phyloP scores from a whole-genome alignment of 1,140 invertebrate genomes.

The Bombus sylvicola region DNA sequence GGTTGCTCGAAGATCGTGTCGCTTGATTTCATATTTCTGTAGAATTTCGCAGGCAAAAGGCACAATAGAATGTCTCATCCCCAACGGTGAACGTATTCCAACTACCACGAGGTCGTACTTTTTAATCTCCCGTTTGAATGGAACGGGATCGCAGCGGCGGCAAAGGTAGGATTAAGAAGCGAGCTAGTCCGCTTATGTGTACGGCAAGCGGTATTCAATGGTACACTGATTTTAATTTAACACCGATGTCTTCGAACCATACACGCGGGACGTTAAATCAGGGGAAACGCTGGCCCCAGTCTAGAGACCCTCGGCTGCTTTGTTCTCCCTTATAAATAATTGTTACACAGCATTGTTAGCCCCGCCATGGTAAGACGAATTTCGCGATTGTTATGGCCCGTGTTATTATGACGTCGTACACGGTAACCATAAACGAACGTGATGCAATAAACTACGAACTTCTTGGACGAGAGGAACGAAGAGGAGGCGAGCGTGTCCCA shows the following conservation, averaged over 20 bases:
- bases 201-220: slow-evolving; percentile 18
- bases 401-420: slow-evolving; percentile 60
- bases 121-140: slow-evolving; percentile 30
- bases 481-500: slow-evolving; percentile 16
- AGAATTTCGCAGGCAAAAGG: neutral
- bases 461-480: neutral
- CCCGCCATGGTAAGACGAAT: slow-evolving; percentile 43
- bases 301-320: neutral
- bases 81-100: neutral
- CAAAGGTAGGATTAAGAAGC: slow-evolving; percentile 18
- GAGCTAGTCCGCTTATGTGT: neutral
- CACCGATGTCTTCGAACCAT: slow-evolving; percentile 21
- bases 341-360: slow-evolving; percentile 52
- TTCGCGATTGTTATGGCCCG: slow-evolving; percentile 58
- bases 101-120: neutral
- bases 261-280: slow-evolving; percentile 26
- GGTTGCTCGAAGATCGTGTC: neutral
- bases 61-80: neutral
- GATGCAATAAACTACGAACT: slow-evolving; percentile 5
- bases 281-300: neutral
- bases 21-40: neutral
- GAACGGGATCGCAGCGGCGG: neutral
- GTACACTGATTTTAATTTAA: slow-evolving; percentile 48
- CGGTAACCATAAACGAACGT: slow-evolving; percentile 57
- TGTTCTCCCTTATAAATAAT: slow-evolving; percentile 51